These are phyloP conservation scores for Stratiolaelaps scimitus DNA, from an alignment of 1,140 invertebrate species.

Conservation along the genomic window DNA sequence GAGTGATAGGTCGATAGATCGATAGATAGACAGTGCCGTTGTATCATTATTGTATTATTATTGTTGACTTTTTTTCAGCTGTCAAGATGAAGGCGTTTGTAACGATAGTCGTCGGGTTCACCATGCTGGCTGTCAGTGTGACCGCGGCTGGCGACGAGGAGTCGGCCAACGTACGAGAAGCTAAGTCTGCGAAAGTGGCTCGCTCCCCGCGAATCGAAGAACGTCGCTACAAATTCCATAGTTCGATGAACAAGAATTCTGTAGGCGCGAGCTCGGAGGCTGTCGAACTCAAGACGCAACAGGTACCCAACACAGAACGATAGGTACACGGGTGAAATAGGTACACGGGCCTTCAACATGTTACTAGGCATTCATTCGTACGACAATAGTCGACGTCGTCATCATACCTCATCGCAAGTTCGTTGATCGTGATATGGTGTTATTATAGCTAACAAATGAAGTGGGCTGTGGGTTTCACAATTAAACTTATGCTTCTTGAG, in stretches of 20 bases:
- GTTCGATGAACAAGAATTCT: constrained; percentile 11
- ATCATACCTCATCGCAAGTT: background rate
- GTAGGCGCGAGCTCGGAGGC: constrained; percentile 13
- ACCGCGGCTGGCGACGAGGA: constrained; percentile 10
- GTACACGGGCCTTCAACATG: background rate
- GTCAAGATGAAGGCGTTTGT: constrained; percentile 10
- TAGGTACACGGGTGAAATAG: background rate
- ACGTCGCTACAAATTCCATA: constrained; percentile 19
- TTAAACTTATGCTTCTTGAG: no score
- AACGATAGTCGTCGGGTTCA: background rate
- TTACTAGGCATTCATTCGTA: background rate
- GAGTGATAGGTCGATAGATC: no score
- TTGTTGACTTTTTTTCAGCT: background rate
- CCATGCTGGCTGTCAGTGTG: background rate
- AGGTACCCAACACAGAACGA: background rate
- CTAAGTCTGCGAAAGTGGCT: constrained; percentile 8
- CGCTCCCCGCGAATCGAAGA: constrained; percentile 17
- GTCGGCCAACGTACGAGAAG: background rate
- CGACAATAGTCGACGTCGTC: background rate
- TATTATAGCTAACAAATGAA: no score
- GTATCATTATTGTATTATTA: background rate
- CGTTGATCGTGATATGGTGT: background rate
- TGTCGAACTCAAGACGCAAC: constrained; percentile 15
- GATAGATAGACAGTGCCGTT: background rate
- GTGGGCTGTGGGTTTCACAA: no score